These are phyloP conservation scores for Tokudaia tokunoshimensis DNA, from an alignment of 2,797 vertebrate genomes.

Conservation along the genomic window DNA sequence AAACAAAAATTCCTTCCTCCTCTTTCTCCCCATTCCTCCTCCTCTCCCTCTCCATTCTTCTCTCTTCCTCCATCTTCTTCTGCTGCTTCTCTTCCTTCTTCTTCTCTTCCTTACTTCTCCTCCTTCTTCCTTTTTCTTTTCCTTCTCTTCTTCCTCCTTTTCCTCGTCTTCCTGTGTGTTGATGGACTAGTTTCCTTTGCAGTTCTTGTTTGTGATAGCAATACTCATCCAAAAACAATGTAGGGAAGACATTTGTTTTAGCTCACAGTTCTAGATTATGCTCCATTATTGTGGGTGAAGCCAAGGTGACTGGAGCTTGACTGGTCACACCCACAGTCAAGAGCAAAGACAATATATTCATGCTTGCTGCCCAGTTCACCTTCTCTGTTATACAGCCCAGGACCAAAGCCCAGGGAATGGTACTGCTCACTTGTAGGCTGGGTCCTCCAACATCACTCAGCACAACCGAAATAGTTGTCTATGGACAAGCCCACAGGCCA, in stretches of 20 bases:
- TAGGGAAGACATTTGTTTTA: neutral
- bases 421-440: neutral
- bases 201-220: neutral
- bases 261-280: neutral
- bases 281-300: neutral
- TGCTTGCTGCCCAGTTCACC: too few relatives aligned
- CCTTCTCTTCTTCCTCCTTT: neutral
- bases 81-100: neutral
- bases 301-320: neutral
- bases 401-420: neutral
- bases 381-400: neutral
- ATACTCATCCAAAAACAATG: neutral
- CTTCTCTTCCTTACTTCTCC: neutral
- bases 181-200: neutral
- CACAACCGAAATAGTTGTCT: neutral
- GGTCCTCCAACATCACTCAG: neutral
- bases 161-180: neutral
- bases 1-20: neutral
- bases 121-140: rapidly evolving
- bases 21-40: neutral
- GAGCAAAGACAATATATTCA: too few relatives aligned
- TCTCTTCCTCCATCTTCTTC: neutral
- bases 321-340: neutral
- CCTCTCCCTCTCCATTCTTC: neutral
- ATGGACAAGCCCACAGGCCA: neutral